Evolutionary conservation across 2,888 invertebrate species (phyloP), one percentile per base, ranked within the genome.

Genomic region (Lasioglossum figueresi): DNA sequence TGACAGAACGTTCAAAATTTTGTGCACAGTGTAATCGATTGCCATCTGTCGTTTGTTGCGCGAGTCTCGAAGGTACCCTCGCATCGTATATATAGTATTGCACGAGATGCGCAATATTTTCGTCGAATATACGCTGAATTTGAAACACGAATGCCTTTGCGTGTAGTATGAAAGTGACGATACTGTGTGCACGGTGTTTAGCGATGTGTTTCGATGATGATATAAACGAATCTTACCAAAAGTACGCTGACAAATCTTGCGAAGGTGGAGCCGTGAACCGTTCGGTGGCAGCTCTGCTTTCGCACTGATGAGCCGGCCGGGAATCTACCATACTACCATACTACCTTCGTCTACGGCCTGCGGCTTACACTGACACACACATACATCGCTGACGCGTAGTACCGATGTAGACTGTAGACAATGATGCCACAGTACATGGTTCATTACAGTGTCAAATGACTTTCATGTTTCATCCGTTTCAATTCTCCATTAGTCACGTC

Each of bases 1-100:
- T 6, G 52, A 16, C 43, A 43, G 43, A 0, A 12, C 19, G 37
- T 34, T 37, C 1, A 27, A 68, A 74, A 37, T 19, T 71, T 63
- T 14, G 8, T 56, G 8, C 34, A n/a, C 14, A 2, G 4, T 19
- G n/a, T 45, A 70, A 83, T 82, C 71, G 78, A 77, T 83, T 56
- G 82, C 84, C 89, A 90, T 88, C 89, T 90, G 77, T 4, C 84
- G 88, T 82, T 34, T 59, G 14, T 52, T 27, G 43, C 8, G 34
- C 43, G n/a, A 86, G 88, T 56, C 45, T 82, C 66, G 16, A 4
- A 10, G 16, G 43, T 27, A 66, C 31, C 37, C 27, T 34, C 12
- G 23, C 45, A 71, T 80, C 52, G 19, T 16, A 16, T 16, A 43
- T 43, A 43, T 43, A 16, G 45, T 12, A 16, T 75, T 84, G 56